Evolutionary conservation across 1,140 invertebrate species (phyloP).

Genomic region (Camponotus vicinus): DNA sequence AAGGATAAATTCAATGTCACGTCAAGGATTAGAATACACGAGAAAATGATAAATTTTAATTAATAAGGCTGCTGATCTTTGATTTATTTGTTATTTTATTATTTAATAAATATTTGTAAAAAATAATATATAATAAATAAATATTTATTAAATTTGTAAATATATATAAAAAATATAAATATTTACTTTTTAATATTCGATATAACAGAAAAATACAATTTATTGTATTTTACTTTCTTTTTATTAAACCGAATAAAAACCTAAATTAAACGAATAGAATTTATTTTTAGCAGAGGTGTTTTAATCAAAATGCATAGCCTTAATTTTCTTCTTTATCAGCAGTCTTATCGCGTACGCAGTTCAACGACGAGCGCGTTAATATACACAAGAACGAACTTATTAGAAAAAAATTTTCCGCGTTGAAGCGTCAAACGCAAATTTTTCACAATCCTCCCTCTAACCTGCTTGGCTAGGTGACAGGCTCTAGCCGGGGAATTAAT

Average conservation of each 20-base stretch:
- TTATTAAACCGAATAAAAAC: background rate
- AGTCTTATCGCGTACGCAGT: conserved; percentile 35
- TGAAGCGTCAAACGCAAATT: conserved; percentile 63
- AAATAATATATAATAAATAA: background rate
- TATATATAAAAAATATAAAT: background rate
- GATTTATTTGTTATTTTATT: too few species aligned
- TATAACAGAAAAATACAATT: conserved; percentile 3
- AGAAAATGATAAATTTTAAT: background rate
- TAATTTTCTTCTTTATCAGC: conserved; percentile 36
- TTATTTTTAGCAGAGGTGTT: background rate
- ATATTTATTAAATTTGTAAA: background rate
- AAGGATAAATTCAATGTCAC: conserved; percentile 1
- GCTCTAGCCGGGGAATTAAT: conserved; percentile 98
- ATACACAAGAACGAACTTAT: background rate
- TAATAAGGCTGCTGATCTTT: conserved; percentile 35
- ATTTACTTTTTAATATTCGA: background rate
- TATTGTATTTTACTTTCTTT: background rate
- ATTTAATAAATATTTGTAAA: too few species aligned
- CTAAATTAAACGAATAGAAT: background rate
- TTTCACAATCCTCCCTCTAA: conserved; percentile 85
- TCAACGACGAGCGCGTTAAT: conserved; percentile 10
- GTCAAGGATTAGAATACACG: background rate
- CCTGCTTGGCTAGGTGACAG: conserved; percentile 99
- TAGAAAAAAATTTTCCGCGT: background rate
- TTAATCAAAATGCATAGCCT: background rate